Base-by-base conservation (phyloP, 2,888 invertebrate species). In the Tetranychus piercei region DNA sequence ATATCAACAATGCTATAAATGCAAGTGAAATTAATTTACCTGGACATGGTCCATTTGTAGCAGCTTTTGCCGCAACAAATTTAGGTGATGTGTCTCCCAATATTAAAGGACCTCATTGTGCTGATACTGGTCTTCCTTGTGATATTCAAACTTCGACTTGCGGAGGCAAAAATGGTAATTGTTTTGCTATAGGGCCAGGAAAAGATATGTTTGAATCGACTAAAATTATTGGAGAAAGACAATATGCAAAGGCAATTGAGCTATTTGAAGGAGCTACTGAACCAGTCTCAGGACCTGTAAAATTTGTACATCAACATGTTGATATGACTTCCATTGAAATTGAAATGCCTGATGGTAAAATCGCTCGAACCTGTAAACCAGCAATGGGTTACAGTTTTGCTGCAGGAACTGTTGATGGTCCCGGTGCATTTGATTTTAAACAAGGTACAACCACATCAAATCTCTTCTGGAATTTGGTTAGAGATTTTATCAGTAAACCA, bases 21-120 rank as follows among this genome's bases (percentile, higher is more conserved):
- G 55, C 9, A 55, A 55, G 55, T 55, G 55, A 55, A 55, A 55
- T 55, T 55, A 70, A 76, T 1, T 81, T 88, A 76, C 87, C 89
- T 0, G 93, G 92, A 76, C 88, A 90, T 91, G 92, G 92, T 1
- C 84, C 85, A 74, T 89, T 94, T 81, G 92, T 95, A 0, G 92
- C 91, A 7, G 91, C 93, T 0, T 95, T 95, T 82, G 93, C 92
- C 0, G 91, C 94, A 0, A 87, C 89, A 0, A 94, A 94, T 82
- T 85, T 93, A 74, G 96, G 95, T 0, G 96, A 96, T 82, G 92
- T 93, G 0, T 92, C 94, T 0, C 95, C 96, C 0, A 95, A 96
- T 82, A 90, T 88, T 0, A 85, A 85, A 76, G 94, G 94, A 0
- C 90, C 94, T 0, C 88, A 86, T 76, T 96, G 95, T 80, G 79